Evolutionary conservation across 2,888 invertebrate species (phyloP), one percentile per base, ranked within the genome.

Genomic region (Stratiomys singularior): DNA sequence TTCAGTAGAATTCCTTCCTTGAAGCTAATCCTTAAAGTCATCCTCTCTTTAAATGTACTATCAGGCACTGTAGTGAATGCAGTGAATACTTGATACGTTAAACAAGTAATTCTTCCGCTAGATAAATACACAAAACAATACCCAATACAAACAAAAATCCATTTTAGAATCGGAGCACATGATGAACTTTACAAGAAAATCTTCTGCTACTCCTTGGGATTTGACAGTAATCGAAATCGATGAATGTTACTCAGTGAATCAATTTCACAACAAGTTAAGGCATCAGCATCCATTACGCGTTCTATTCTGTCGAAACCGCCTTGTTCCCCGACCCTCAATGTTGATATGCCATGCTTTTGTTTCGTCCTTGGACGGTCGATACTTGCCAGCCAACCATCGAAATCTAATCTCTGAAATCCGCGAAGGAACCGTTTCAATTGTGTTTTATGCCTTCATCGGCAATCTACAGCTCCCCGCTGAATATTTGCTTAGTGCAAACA

Each of bases 361-460:
- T 23, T 11, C 18, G 25, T 21, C 60, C 60, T 11, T 60, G 0
- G 13, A 25, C 21, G 46, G 46, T 46, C 18, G n/a, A n/a, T n/a
- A n/a, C n/a, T n/a, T n/a, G 44, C 44, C 44, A 44, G 7, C 15
- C 15, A n/a, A 52, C 18, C 52, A 64, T 64, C 11, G 30, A 27
- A 11, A 64, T 64, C 52, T 52, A 64, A 27, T 37, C 37, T 9
- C 37, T 37, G 37, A 37, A 37, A 37, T 28, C 67, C 67, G 67
- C 67, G 46, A 67, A 67, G 23, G 67, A 67, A 44, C 30, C 67
- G 23, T 44, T 44, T 67, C 44, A 30, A 67, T 67, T 67, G 67
- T 18, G 44, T 30, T 67, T 67, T 67, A 67, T 67, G 67, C 30
- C 46, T 67, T 67, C 28, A 67, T 67, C 37, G 64, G 15, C 21